phyloP scores from a whole-genome alignment of 2,797 vertebrate genomes.

The Morus bassanus region DNA sequence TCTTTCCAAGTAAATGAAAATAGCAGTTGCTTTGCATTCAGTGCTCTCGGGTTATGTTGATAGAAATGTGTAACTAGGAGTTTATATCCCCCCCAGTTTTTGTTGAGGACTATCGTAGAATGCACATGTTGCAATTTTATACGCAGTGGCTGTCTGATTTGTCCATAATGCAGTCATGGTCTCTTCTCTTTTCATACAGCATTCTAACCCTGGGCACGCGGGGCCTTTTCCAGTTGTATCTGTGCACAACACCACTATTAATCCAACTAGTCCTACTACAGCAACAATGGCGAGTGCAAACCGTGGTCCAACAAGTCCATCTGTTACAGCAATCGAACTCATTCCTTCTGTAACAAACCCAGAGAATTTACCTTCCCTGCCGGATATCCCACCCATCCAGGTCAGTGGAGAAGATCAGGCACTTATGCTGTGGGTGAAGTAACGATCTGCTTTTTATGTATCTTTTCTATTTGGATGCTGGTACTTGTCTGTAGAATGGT shows the following conservation, averaged over 20 bases:
- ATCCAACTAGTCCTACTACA: conserved; percentile 96
- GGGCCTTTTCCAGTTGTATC: conserved; percentile 97
- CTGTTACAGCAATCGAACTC: conserved; percentile 92
- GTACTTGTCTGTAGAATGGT: background rate
- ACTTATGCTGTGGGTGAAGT: background rate
- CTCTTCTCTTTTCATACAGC: conserved; percentile 76
- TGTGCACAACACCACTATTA: conserved; percentile 90
- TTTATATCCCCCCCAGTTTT: too few relatives aligned
- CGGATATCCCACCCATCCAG: conserved; percentile 98
- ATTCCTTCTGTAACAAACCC: conserved; percentile 98
- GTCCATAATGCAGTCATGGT: background rate
- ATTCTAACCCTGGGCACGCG: conserved; percentile 97
- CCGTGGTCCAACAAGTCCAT: conserved; percentile 91
- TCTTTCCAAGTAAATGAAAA: background rate
- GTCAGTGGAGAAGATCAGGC: conserved; percentile 68
- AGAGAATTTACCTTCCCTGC: conserved; percentile 96
- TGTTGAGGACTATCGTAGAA: background rate
- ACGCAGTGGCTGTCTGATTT: background rate
- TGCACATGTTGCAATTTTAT: background rate
- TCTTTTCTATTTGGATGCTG: background rate
- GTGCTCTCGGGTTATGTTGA: background rate
- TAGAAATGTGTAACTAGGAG: background rate
- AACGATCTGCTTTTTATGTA: background rate
- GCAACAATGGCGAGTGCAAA: conserved; percentile 94
- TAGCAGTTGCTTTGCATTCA: background rate